Conservation (phyloP, 1,140 invertebrate genomes). For the Scylla paramamosain region DNA sequence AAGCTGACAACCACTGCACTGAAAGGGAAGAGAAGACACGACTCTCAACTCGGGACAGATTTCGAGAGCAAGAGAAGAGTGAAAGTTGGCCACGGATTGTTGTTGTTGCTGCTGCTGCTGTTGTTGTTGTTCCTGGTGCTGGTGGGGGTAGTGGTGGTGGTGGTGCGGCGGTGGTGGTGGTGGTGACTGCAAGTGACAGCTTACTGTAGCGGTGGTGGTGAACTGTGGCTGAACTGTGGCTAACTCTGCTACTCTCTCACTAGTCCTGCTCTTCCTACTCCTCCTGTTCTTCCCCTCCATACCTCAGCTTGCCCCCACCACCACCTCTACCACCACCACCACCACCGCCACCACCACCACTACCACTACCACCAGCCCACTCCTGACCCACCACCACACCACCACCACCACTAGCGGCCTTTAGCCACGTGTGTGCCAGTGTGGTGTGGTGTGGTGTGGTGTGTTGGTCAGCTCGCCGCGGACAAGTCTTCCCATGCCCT, state of each 20-base stretch:
- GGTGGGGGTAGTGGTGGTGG: not conserved
- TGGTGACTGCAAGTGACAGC: not conserved
- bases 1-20: not conserved
- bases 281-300: not conserved
- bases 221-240: not conserved
- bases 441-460: constrained; percentile 1
- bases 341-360: not conserved
- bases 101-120: not conserved
- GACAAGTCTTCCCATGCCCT: not conserved
- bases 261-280: not conserved
- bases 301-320: not conserved
- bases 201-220: constrained; percentile 8
- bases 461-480: not conserved
- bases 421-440: constrained; percentile 18
- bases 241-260: not conserved
- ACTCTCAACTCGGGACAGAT: not conserved
- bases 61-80: not conserved
- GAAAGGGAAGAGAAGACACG: not conserved
- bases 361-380: not conserved
- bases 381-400: not conserved
- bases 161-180: not conserved
- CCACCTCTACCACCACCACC: not conserved
- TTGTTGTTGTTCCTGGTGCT: too few relatives aligned
- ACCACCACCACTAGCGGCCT: constrained; percentile 3
- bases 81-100: not conserved